A percentile compares a stretch with the other conserved stretches of the same genome.
phyloP scores from a whole-genome alignment of 2,888 invertebrate genomes.

The Diachrysia chrysitis region DNA sequence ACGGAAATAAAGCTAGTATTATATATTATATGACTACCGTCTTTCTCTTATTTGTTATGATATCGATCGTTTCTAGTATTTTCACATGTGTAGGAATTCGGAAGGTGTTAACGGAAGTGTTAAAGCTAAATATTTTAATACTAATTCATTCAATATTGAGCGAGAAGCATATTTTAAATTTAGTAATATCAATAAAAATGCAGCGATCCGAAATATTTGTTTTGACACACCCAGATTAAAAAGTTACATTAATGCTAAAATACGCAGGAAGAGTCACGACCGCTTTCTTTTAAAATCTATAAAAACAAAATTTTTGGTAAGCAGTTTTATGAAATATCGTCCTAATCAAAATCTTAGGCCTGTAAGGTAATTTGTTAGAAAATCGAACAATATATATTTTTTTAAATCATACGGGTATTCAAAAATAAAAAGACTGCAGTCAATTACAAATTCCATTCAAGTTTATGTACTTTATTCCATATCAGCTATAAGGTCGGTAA shows the following conservation, averaged over 20 bases:
- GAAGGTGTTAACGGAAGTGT: not conserved
- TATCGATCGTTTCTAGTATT: not conserved
- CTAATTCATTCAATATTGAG: not conserved
- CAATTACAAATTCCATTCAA: not conserved
- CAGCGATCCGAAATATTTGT: not conserved
- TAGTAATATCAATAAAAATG: not conserved
- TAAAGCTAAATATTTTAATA: not conserved
- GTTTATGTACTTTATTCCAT: not conserved
- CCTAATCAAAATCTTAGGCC: not conserved
- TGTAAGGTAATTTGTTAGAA: not conserved
- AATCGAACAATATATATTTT: not conserved
- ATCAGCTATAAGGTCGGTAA: not conserved
- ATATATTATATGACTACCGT: not conserved
- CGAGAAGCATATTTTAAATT: constrained; percentile 4
- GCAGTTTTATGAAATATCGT: not conserved
- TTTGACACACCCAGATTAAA: constrained; percentile 4
- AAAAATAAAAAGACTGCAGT: not conserved
- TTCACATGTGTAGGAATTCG: not conserved
- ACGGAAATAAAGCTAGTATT: not conserved
- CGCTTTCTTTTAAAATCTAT: not conserved
- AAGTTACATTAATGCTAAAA: constrained; percentile 4
- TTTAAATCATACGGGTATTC: too few species aligned
- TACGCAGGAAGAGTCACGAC: not conserved
- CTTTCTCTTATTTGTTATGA: constrained; percentile 1
- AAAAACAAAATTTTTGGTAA: not conserved